A percentile compares a stretch with the other conserved stretches of the same genome.
These are phyloP conservation scores for Ageneiosus marmoratus DNA, from an alignment of 2,113 vertebrate species.

Conservation along the genomic window DNA sequence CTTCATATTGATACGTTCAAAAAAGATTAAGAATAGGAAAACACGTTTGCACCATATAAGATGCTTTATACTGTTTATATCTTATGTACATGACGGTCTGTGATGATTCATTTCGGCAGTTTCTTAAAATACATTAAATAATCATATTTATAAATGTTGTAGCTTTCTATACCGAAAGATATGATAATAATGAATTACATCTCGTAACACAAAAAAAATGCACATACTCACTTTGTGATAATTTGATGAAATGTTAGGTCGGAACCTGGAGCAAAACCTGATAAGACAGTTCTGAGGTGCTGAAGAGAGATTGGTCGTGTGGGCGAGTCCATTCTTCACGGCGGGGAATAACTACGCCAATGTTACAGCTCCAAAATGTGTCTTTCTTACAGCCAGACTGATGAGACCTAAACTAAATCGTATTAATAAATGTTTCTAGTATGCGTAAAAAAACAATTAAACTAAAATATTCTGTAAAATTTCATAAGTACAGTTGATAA, in stretches of 20 bases:
- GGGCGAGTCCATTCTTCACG: not conserved
- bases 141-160: not conserved
- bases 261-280: not conserved
- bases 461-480: no score
- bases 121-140: not conserved
- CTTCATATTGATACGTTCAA: not conserved
- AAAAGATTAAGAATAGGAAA: no score
- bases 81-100: not conserved
- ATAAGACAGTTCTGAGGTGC: conserved; percentile 1
- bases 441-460: not conserved
- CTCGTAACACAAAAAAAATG: not conserved
- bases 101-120: not conserved
- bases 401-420: not conserved
- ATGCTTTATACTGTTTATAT: no score
- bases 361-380: not conserved
- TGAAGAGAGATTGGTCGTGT: not conserved
- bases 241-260: not conserved
- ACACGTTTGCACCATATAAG: not conserved
- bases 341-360: not conserved
- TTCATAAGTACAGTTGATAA: no score
- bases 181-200: not conserved
- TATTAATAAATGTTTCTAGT: not conserved
- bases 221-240: conserved; percentile 33
- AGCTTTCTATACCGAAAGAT: not conserved
- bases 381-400: not conserved